Evolutionary conservation across 2,797 vertebrate genomes (phyloP).

Genomic region (Micrastur ruficollis): DNA sequence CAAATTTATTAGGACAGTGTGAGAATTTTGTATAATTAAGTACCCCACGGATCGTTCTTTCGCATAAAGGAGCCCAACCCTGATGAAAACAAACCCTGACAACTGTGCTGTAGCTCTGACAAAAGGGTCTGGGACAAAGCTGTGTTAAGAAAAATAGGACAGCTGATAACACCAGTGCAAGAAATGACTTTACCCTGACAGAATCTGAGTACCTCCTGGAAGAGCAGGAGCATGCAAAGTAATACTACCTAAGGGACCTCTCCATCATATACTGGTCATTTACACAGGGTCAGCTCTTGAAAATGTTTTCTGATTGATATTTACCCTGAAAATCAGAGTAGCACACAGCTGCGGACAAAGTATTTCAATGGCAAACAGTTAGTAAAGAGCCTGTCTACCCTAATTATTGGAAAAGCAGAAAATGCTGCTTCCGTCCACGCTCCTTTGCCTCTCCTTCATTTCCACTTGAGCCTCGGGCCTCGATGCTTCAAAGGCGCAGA

Average conservation of each 20-base stretch:
- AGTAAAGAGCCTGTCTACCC: neutral
- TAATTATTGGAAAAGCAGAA: neutral
- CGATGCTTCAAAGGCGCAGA: neutral
- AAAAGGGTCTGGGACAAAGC: neutral
- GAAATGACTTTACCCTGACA: neutral
- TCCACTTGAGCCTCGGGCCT: neutral
- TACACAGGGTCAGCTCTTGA: neutral
- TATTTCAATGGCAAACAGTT: neutral
- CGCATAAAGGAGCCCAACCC: neutral
- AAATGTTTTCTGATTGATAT: neutral
- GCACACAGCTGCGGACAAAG: neutral
- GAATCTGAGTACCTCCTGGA: neutral
- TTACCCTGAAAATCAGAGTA: neutral
- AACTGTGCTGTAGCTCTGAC: neutral
- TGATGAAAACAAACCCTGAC: neutral
- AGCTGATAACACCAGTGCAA: neutral
- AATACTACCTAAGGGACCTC: neutral
- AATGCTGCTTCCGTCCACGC: accelerated
- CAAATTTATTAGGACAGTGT: neutral
- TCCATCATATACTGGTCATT: neutral
- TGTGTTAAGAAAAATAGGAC: neutral
- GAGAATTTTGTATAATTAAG: neutral
- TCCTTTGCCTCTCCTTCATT: neutral
- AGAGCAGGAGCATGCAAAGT: neutral
- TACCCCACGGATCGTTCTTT: neutral